A percentile compares a stretch with the other conserved stretches of the same genome.
These are phyloP conservation scores for Poeciliopsis turneri DNA, from an alignment of 2,797 vertebrate genomes.

Conservation along the genomic window DNA sequence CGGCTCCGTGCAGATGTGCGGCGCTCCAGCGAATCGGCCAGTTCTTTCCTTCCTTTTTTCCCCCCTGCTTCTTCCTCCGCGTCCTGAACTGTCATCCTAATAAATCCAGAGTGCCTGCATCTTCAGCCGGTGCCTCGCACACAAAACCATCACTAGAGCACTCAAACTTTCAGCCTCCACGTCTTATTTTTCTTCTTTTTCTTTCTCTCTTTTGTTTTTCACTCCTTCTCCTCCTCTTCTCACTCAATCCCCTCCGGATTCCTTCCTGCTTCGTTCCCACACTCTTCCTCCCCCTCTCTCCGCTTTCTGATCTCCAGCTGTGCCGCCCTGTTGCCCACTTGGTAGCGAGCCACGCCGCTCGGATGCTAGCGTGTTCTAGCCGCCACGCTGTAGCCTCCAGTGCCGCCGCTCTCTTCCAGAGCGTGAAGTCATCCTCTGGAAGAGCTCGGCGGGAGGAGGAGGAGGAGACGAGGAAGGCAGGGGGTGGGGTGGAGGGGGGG, in stretches of 20 bases:
- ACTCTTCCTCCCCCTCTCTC: slow-evolving; percentile 20
- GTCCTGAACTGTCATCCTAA: slow-evolving; percentile 58
- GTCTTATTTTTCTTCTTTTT: slow-evolving; percentile 11
- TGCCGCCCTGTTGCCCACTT: slow-evolving; percentile 38
- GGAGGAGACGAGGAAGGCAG: slow-evolving; percentile 5
- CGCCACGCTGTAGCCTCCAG: slow-evolving; percentile 34
- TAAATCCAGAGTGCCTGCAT: slow-evolving; percentile 45
- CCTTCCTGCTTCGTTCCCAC: slow-evolving; percentile 40
- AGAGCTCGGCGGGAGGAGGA: slow-evolving; percentile 54
- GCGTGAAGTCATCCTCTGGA: slow-evolving; percentile 78
- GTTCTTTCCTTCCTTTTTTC: slow-evolving; percentile 19
- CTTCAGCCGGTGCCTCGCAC: slow-evolving; percentile 37
- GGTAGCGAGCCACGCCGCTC: slow-evolving; percentile 48
- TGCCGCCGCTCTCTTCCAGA: slow-evolving; percentile 65
- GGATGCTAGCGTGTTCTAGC: slow-evolving; percentile 66
- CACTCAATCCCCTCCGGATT: slow-evolving; percentile 37
- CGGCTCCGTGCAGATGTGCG: slow-evolving; percentile 55
- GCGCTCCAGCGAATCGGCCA: slow-evolving; percentile 41
- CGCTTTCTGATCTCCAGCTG: slow-evolving; percentile 46
- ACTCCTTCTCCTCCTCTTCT: slow-evolving; percentile 8
- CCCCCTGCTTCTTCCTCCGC: slow-evolving; percentile 35
- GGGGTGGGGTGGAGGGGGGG: not conserved
- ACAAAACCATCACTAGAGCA: slow-evolving; percentile 35
- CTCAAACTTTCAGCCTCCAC: slow-evolving; percentile 69
- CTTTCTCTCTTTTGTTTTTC: not conserved